phyloP scores from a whole-genome alignment of 2,888 invertebrate genomes.

The Ceramica pisi region DNA sequence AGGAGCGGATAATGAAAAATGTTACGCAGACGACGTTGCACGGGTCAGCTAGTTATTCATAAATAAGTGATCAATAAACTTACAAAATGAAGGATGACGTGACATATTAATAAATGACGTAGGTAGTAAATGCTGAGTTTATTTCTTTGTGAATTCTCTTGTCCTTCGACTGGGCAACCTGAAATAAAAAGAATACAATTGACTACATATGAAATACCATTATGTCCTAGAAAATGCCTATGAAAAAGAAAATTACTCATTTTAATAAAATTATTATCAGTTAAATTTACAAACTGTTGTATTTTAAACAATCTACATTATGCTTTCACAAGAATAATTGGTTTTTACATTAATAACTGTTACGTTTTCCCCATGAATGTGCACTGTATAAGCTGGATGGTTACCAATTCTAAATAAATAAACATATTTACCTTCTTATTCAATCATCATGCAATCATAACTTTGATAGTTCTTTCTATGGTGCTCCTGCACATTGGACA shows the following conservation, averaged over 20 bases:
- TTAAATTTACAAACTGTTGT: too few species aligned
- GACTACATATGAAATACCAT: background rate
- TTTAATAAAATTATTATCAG: too few species aligned
- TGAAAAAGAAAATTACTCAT: too few species aligned
- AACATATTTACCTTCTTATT: conserved; percentile 40
- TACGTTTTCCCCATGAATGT: background rate
- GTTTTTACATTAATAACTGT: too few species aligned
- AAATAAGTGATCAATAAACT: conserved; percentile 18
- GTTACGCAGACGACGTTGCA: too few species aligned
- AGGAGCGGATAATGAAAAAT: too few species aligned
- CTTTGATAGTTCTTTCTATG: conserved; percentile 93
- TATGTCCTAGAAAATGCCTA: background rate
- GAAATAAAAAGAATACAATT: conserved; percentile 22
- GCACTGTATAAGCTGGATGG: background rate
- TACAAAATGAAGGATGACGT: conserved; percentile 12
- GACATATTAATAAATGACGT: background rate
- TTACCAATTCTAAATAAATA: background rate
- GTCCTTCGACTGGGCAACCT: conserved; percentile 8
- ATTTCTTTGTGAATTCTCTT: conserved; percentile 7
- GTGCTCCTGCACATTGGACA: conserved; percentile 95
- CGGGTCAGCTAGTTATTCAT: background rate
- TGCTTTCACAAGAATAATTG: too few species aligned
- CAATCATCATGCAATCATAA: conserved; percentile 89
- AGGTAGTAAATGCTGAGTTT: conserved; percentile 21
- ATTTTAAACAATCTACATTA: too few species aligned